Conservation (phyloP, 2,113 vertebrate species). For the Rhabdornis inornatus region DNA sequence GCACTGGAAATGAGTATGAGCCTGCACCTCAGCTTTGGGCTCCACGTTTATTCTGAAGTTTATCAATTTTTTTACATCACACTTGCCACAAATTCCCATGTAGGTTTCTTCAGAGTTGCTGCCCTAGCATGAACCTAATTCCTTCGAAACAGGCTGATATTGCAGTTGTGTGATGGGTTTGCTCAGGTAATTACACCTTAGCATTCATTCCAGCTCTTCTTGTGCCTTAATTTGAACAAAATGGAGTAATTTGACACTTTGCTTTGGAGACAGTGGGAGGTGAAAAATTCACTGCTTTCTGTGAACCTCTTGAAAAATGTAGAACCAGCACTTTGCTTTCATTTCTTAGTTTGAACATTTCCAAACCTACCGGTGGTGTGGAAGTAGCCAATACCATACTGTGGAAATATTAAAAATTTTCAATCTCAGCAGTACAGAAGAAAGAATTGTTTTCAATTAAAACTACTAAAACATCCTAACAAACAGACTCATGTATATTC, state of each 20-base stretch:
- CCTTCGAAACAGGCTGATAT: not conserved
- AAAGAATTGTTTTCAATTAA: not conserved
- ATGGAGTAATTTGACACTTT: not conserved
- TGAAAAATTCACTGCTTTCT: not conserved
- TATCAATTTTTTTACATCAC: not conserved
- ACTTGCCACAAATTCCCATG: not conserved
- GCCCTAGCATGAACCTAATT: not conserved
- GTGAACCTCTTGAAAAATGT: not conserved
- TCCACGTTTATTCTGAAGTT: not conserved
- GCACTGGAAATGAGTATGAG: not conserved
- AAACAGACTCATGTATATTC: not conserved
- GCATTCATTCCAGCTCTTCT: not conserved
- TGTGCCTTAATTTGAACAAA: not conserved
- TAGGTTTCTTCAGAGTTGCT: not conserved
- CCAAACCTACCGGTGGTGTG: not conserved
- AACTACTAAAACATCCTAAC: not conserved
- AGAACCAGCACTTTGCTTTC: not conserved
- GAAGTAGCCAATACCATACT: not conserved
- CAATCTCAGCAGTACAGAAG: not conserved
- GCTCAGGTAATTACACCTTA: not conserved
- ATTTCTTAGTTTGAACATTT: not conserved
- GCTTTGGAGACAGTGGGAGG: not conserved
- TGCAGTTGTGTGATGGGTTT: not conserved
- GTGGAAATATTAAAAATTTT: not conserved
- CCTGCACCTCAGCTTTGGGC: not conserved